Base-by-base conservation (phyloP, 2,113 vertebrate species). In the Lampris megalopsis region DNA sequence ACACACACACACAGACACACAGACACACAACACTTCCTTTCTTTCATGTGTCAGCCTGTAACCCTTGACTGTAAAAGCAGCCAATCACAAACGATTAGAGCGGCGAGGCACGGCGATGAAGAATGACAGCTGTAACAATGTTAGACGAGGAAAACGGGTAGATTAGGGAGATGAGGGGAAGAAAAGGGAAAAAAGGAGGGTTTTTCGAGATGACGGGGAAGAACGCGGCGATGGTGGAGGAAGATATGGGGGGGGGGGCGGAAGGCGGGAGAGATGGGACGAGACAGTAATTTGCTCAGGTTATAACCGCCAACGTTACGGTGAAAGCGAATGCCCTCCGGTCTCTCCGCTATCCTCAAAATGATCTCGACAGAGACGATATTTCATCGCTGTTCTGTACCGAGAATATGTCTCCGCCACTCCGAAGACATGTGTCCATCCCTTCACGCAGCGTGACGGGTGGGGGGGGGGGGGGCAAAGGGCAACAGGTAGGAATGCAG, bases 401-500 rank as follows among this genome's bases (percentile, higher is more conserved):
- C 6, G 57, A 65, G 42, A 78, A 65, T 72, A 50, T 61, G 63
- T 69, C 69, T 79, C 48, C 36, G 58, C 61, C 9, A 48, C 76
- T 64, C 50, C 65, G 37, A 38, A 79, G 77, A 78, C 57, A 52
- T 69, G 75, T 56, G 45, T 43, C 42, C 56, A 36, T 24, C 66
- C 37, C 77, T 9, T 53, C 54, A 59, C 78, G 54, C 82, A 85
- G 82, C 68, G 41, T 66, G 68, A 43, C 41, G 9, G 48, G 54
- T 78, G 43, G 43, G 43, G 54, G 80, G 43, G 43, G 43, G 13
- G 60, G 13, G 60, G 80, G 86, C 73, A 79, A 6, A 81, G 86
- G 83, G 52, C 80, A 85, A 57, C 69, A 80, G 81, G 67, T 73
- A 89, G 89, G 89, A 92, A 90, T 87, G 89, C 77, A 36, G 79